phyloP scores from a whole-genome alignment of 2,113 vertebrate genomes.

The Nettapus auritus region DNA sequence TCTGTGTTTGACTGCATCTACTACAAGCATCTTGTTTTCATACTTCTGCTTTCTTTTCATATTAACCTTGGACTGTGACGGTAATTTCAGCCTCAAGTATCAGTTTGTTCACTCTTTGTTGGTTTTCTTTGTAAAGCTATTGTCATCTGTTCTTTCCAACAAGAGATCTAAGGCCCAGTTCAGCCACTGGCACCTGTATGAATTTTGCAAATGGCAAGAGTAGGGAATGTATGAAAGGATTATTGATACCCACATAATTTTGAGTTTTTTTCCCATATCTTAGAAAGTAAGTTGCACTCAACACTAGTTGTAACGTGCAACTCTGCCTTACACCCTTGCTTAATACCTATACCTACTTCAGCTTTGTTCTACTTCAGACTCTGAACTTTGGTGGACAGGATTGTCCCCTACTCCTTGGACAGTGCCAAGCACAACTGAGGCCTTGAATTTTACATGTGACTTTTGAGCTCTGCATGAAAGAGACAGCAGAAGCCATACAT shows the following conservation, averaged over 20 bases:
- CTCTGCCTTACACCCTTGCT: background rate
- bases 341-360: background rate
- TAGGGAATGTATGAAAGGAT: background rate
- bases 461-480: background rate
- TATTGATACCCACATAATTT: background rate
- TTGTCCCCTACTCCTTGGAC: background rate
- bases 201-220: background rate
- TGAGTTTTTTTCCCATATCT: background rate
- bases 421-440: background rate
- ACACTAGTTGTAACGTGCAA: background rate
- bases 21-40: background rate
- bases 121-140: background rate
- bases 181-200: background rate
- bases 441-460: background rate
- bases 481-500: background rate
- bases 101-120: background rate
- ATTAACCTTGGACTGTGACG: background rate
- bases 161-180: background rate
- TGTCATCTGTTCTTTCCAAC: background rate
- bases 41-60: background rate
- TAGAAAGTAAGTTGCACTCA: background rate
- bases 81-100: background rate
- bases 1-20: background rate
- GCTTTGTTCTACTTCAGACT: background rate
- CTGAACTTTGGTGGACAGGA: background rate